phyloP scores from a whole-genome alignment of 2,888 invertebrate species.

The Sesamia inferens region DNA sequence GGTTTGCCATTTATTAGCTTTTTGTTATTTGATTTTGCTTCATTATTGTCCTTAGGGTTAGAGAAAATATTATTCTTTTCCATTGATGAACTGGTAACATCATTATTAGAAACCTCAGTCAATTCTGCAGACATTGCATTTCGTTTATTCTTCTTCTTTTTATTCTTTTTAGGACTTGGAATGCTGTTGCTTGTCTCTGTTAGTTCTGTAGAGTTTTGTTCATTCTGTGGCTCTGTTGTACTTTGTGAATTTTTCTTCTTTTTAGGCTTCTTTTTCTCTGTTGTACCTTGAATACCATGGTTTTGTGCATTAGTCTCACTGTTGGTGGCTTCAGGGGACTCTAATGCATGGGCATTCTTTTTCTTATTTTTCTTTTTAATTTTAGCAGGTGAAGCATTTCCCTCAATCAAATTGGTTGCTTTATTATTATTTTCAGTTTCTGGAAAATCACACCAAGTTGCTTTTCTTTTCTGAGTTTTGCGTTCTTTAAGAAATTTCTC shows the following conservation, averaged over 20 bases:
- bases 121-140: slow-evolving; percentile 16
- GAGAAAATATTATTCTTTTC: slow-evolving; percentile 5
- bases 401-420: slow-evolving; percentile 18
- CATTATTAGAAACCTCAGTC: slow-evolving; percentile 2
- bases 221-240: slow-evolving; percentile 22
- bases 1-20: slow-evolving; percentile 75
- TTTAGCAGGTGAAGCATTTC: slow-evolving; percentile 51
- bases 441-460: slow-evolving; percentile 90
- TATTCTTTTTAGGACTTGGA: slow-evolving; percentile 47
- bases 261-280: slow-evolving; percentile 39
- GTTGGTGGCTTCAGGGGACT: slow-evolving; percentile 12
- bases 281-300: slow-evolving; percentile 4
- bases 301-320: slow-evolving; percentile 12
- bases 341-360: slow-evolving; percentile 38
- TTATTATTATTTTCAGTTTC: slow-evolving; percentile 61
- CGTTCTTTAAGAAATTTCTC: slow-evolving; percentile 88
- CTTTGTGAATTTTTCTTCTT: slow-evolving; percentile 40
- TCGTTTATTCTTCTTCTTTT: slow-evolving; percentile 63
- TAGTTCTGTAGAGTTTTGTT: slow-evolving; percentile 20
- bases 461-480: slow-evolving; percentile 83
- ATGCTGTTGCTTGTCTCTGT: slow-evolving; percentile 1
- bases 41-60: slow-evolving; percentile 31
- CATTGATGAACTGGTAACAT: slow-evolving; percentile 29
- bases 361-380: slow-evolving; percentile 69
- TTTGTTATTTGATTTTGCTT: slow-evolving; percentile 63